Base-by-base conservation (phyloP, 2,797 vertebrate species). In the Pristis pectinata region DNA sequence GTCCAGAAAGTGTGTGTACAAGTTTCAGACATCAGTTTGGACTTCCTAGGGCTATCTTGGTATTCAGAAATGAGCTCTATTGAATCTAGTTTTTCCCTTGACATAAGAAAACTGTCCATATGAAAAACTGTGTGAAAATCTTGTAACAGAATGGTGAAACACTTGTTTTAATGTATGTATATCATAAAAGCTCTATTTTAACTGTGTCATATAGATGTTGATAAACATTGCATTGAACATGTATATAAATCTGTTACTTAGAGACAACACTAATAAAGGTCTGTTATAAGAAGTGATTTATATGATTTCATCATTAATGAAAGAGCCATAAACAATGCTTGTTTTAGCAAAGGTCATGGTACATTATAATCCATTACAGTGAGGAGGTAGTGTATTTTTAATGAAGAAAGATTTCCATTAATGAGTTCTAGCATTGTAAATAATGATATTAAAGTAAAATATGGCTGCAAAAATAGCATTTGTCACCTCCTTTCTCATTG, bases 321-420 rank as follows among this genome's bases (percentile, higher is more conserved):
- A 76, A 76, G 64, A 70, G 70, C 30, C 67, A 94, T 19, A 74
- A 76, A 76, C 70, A 94, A 53, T 53, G 92, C 44, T 94, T 72
- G 44, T 94, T 76, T 30, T 49, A 76, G 72, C 44, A 94, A 94
- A 94, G 92, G 92, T 94, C 27, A n/a, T 9, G 1, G 27, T 56
- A 34, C 72, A 67, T 70, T 44, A 70, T 44, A 53, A 94, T 94
- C 70, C 56, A 56, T 53, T 94, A 94, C 30, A 49, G 41, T 22
- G 49, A 53, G 61, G 11, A 30, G 70, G 41, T 94, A n/a, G 70
- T 94, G 44, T 56, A 53, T 94, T 76, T 94, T 74, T 94, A 93
- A 94, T 94, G 92, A 94, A 94, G 92, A 76, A 34, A 94, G 92
- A 94, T 74, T 94, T 76, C 70, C 92, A 56, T 56, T 94, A 94